These are phyloP conservation scores for Drosophila busckii DNA, from an alignment of 1,140 invertebrate species.

Conservation along the genomic window DNA sequence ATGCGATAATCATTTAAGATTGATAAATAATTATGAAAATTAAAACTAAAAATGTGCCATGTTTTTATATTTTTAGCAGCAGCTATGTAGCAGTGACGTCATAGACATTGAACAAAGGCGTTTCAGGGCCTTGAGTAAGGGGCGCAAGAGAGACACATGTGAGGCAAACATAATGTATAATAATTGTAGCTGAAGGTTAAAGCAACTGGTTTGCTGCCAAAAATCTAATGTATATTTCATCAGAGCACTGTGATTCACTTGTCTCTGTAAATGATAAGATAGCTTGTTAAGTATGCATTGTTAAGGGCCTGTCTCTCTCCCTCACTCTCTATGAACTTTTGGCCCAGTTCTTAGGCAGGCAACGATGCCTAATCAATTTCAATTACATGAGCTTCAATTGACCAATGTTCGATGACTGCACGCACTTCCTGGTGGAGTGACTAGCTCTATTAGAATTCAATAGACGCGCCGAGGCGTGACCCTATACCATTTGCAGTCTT, in stretches of 20 bases:
- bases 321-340: slow-evolving; percentile 63
- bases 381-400: slow-evolving; percentile 70
- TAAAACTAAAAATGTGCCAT: slow-evolving; percentile 27
- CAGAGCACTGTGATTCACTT: slow-evolving; percentile 22
- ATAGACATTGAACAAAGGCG: slow-evolving; percentile 30
- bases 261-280: slow-evolving; percentile 38
- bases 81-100: slow-evolving; percentile 47
- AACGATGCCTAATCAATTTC: slow-evolving; percentile 43
- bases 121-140: slow-evolving; percentile 42
- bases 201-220: slow-evolving; percentile 23
- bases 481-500: slow-evolving; percentile 24
- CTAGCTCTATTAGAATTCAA: slow-evolving; percentile 57
- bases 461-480: slow-evolving; percentile 39
- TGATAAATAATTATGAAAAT: slow-evolving; percentile 46
- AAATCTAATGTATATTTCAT: slow-evolving; percentile 46
- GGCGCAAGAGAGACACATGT: slow-evolving; percentile 2
- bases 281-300: slow-evolving; percentile 1
- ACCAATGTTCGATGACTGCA: slow-evolving; percentile 46
- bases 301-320: slow-evolving; percentile 1
- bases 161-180: slow-evolving; percentile 39
- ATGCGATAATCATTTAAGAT: slow-evolving; percentile 58
- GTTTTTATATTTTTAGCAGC: slow-evolving; percentile 30
- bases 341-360: slow-evolving; percentile 39
- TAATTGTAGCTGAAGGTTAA: slow-evolving; percentile 44
- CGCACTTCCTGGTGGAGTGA: slow-evolving; percentile 64